phyloP scores from a whole-genome alignment of 2,888 invertebrate species.

The Marronus borbonicus region DNA sequence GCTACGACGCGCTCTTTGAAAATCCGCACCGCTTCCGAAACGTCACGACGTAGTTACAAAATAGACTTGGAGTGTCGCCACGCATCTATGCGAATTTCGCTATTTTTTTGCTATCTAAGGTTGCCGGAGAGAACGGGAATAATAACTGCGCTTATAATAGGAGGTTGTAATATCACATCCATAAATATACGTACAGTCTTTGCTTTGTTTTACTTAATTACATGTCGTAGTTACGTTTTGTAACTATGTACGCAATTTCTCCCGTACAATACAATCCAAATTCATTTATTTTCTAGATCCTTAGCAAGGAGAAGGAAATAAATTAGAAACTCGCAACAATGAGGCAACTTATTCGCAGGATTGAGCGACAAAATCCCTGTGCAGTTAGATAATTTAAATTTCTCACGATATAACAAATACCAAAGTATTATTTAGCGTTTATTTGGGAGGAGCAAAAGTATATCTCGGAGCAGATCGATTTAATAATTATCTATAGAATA shows the following conservation, averaged over 20 bases:
- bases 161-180: background rate
- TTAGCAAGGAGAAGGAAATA: constrained; percentile 17
- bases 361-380: no score
- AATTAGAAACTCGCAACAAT: background rate
- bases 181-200: background rate
- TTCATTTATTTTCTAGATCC: background rate
- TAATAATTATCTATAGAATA: constrained; percentile 9
- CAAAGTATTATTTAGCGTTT: background rate
- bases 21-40: constrained; percentile 34
- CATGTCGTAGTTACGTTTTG: background rate
- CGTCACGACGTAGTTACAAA: constrained; percentile 43
- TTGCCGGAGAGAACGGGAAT: background rate
- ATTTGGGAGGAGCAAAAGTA: background rate
- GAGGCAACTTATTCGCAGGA: background rate
- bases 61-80: constrained; percentile 40
- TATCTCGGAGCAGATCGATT: constrained; percentile 18
- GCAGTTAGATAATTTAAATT: no score
- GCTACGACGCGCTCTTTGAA: constrained; percentile 4
- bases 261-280: no score
- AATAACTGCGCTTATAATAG: background rate
- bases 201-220: no score
- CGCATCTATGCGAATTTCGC: constrained; percentile 39
- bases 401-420: no score
- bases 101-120: constrained; percentile 26
- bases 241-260: no score